Conservation (phyloP, 2,797 vertebrate genomes). For the Discoglossus pictus region DNA sequence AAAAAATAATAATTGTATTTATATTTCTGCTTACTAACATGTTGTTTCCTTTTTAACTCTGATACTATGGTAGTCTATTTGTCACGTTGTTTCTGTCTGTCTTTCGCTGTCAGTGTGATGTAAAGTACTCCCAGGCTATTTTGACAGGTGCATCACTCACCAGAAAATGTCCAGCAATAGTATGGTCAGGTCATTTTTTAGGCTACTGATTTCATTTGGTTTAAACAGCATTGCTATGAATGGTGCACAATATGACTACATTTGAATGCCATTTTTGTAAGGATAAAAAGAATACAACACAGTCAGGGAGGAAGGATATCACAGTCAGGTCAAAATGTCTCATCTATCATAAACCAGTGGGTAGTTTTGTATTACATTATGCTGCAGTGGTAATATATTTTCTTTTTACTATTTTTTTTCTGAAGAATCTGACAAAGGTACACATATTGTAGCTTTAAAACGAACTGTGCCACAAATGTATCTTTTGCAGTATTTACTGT, state of each 20-base stretch:
- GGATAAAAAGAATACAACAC: slow-evolving; percentile 47
- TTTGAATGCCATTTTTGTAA: slow-evolving; percentile 47
- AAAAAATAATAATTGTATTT: not conserved
- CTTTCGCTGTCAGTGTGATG: slow-evolving; percentile 49
- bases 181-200: slow-evolving; percentile 50
- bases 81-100: slow-evolving; percentile 49
- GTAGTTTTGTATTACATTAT: slow-evolving; percentile 37
- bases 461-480: slow-evolving; percentile 6
- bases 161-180: slow-evolving; percentile 48
- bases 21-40: slow-evolving; percentile 30
- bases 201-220: slow-evolving; percentile 46
- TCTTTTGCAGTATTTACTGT: slow-evolving; percentile 14
- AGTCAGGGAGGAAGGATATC: slow-evolving; percentile 36
- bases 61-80: slow-evolving; percentile 41
- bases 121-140: slow-evolving; percentile 42
- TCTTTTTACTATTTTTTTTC: not conserved
- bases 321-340: slow-evolving; percentile 46
- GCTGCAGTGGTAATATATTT: slow-evolving; percentile 41
- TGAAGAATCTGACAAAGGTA: too few species aligned
- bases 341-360: slow-evolving; percentile 47
- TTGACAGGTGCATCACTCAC: slow-evolving; percentile 51
- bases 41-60: slow-evolving; percentile 33
- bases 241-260: slow-evolving; percentile 47
- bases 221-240: slow-evolving; percentile 41
- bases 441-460: slow-evolving; percentile 28